Base-by-base conservation (phyloP, 2,113 vertebrate species). In the Odontophorus gujanensis region DNA sequence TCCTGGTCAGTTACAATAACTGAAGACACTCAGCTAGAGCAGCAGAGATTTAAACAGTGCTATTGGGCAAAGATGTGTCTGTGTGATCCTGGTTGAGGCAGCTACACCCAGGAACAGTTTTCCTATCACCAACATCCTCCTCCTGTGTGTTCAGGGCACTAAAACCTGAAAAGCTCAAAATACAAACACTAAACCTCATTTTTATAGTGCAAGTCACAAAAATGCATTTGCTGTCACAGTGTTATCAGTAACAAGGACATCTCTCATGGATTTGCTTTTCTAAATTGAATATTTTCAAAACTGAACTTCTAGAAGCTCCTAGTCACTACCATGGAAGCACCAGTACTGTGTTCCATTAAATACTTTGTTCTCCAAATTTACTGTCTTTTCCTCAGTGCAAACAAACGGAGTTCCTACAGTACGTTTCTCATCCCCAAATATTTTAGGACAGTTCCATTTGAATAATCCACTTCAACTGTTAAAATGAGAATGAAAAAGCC, bases 11-110 rank as follows among this genome's bases (percentile, higher is more conserved):
- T 19, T 1, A 43, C 58, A 50, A 12, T 12, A 65, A 40, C 30
- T 24, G 57, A 57, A 24, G 40, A 40, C 51, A 32, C 26, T 38
- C 50, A 53, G 50, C 25, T 28, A 32, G n/a, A 55, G 8, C 2
- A 75, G 20, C 4, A 17, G 2, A 24, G 73, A 75, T 40, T 59
- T 36, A n/a, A 66, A 62, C 58, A 51, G n/a, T 0, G 1, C 26
- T 21, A 1, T 2, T 25, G 3, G 20, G 45, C 32, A 51, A 47
- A 61, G 69, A 11, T 14, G 34, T 17, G 24, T n/a, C n/a, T n/a
- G n/a, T 7, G 10, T 32, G 9, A 20, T 7, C 50, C 0, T 18
- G 40, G 25, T 11, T 16, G 4, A 4, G 30, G 51, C 47, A 63
- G 30, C 47, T 72, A 7, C 13, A 38, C 58, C 58, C 50, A 40